Percentiles rank a stretch among this genome's conserved stretches.
Conservation (phyloP, 2,797 vertebrate species). For the Chaetophractus vellerosus region DNA sequence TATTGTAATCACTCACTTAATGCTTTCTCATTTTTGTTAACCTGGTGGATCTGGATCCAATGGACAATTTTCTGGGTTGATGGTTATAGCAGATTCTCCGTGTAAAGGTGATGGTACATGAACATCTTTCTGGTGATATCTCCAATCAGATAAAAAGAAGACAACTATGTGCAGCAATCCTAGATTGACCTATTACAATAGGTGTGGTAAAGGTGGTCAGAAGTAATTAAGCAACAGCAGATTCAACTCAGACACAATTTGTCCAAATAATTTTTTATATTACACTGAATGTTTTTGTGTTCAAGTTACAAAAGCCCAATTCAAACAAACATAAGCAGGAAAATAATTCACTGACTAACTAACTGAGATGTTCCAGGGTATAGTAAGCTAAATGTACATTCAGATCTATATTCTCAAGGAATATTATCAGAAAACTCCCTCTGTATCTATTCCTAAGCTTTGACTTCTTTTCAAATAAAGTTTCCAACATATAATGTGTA, state of each 20-base stretch:
- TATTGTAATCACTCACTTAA: not conserved
- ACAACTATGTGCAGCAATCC: not conserved
- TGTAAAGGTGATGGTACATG: not conserved
- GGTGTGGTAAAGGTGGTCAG: not conserved
- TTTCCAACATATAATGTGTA: not conserved
- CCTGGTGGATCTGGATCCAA: not conserved
- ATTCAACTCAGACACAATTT: not conserved
- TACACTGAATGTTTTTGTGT: not conserved
- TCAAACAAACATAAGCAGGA: not conserved
- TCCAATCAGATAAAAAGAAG: not conserved
- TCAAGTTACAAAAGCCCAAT: not conserved
- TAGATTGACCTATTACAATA: not conserved
- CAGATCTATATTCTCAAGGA: not conserved
- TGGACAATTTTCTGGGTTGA: not conserved
- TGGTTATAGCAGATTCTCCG: not conserved
- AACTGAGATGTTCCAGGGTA: not conserved
- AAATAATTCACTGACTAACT: not conserved
- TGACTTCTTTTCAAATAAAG: not conserved
- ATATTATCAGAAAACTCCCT: not conserved
- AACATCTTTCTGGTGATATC: not conserved
- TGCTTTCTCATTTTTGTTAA: not conserved
- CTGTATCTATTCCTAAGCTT: not conserved
- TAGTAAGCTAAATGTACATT: not conserved
- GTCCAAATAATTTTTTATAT: not conserved
- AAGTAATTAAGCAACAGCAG: not conserved